These are phyloP conservation scores for Chromobotia macracanthus DNA, from an alignment of 2,797 vertebrate genomes.

Conservation along the genomic window DNA sequence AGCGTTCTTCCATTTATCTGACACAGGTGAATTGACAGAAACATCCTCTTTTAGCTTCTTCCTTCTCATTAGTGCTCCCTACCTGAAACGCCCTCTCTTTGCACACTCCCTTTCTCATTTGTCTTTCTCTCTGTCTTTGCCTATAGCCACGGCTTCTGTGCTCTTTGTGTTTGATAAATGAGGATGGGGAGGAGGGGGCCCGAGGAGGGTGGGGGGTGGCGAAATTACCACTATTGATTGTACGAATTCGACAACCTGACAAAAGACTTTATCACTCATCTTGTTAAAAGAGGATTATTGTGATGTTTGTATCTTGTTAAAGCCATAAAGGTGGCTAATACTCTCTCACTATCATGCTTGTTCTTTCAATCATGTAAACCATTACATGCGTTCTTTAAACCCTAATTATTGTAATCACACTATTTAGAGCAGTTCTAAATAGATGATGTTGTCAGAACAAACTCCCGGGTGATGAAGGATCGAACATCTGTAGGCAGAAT, in stretches of 20 bases:
- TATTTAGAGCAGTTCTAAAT: slow-evolving; percentile 15
- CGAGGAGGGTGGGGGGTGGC: slow-evolving; percentile 50
- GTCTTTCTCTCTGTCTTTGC: slow-evolving; percentile 33
- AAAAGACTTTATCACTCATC: slow-evolving; percentile 79
- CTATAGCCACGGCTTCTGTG: slow-evolving; percentile 56
- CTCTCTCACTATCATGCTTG: slow-evolving; percentile 22
- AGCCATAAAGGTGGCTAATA: slow-evolving; percentile 70
- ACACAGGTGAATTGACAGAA: slow-evolving; percentile 33
- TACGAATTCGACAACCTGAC: slow-evolving; percentile 69
- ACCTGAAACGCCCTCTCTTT: neutral
- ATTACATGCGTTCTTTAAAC: slow-evolving; percentile 59
- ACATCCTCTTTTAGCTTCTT: slow-evolving; percentile 40
- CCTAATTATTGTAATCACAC: slow-evolving; percentile 8
- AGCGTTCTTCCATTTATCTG: slow-evolving; percentile 24
- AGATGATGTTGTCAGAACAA: neutral
- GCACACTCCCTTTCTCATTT: slow-evolving; percentile 34
- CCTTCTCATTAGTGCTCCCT: slow-evolving; percentile 15
- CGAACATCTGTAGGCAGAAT: neutral
- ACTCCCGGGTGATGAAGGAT: neutral
- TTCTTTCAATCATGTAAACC: slow-evolving; percentile 65
- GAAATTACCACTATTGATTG: slow-evolving; percentile 81
- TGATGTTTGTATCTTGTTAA: slow-evolving; percentile 79
- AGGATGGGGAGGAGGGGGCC: slow-evolving; percentile 38
- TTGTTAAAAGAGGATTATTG: slow-evolving; percentile 80
- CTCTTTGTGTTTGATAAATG: slow-evolving; percentile 65